These are phyloP conservation scores for Euglossa dilemma DNA, from an alignment of 1,140 invertebrate species.

Conservation along the genomic window DNA sequence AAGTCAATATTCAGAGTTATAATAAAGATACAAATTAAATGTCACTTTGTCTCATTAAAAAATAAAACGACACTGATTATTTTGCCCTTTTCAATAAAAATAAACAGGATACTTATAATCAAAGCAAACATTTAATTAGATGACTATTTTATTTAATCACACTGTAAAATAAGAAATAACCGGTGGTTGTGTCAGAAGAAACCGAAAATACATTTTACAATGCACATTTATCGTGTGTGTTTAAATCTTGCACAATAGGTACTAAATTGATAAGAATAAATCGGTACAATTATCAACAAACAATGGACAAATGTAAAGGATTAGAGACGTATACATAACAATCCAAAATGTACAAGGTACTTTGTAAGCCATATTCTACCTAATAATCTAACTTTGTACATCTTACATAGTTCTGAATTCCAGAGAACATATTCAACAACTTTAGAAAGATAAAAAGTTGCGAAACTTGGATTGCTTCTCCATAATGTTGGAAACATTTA, in stretches of 20 bases:
- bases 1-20: neutral
- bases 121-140: neutral
- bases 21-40: neutral
- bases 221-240: neutral
- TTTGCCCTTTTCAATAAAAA: neutral
- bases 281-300: neutral
- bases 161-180: constrained; percentile 3
- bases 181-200: constrained; percentile 19
- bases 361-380: neutral
- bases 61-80: neutral
- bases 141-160: constrained; percentile 38
- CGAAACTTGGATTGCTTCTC: neutral
- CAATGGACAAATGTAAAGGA: constrained; percentile 15
- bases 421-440: neutral
- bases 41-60: neutral
- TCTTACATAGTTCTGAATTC: neutral
- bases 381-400: neutral
- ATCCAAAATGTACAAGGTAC: constrained; percentile 22
- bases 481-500: neutral
- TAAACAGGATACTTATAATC: neutral
- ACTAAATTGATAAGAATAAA: neutral
- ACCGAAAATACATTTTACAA: constrained; percentile 24
- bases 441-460: neutral
- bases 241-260: neutral
- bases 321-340: constrained; percentile 20